These are phyloP conservation scores for Channa argus DNA, from an alignment of 2,113 vertebrate genomes.

Conservation along the genomic window DNA sequence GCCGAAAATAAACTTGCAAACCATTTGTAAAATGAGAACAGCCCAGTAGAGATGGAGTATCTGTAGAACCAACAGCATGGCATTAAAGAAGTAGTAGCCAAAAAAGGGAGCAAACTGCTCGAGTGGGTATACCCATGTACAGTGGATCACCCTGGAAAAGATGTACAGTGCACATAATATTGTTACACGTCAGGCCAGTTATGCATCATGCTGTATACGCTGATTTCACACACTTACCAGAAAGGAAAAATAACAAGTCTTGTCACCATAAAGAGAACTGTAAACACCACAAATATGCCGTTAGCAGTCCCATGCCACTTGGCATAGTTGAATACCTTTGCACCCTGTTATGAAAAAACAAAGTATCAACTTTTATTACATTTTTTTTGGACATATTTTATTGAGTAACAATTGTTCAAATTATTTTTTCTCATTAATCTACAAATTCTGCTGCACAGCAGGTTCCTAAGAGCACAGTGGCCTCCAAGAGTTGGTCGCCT, in stretches of 20 bases:
- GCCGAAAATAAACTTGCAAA: slow-evolving; percentile 85
- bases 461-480: too few relatives aligned
- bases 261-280: slow-evolving; percentile 84
- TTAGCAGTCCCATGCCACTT: slow-evolving; percentile 86
- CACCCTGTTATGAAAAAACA: slow-evolving; percentile 81
- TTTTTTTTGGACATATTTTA: too few relatives aligned
- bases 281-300: slow-evolving; percentile 87
- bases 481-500: too few relatives aligned
- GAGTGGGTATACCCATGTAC: slow-evolving; percentile 86
- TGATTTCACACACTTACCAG: slow-evolving; percentile 86
- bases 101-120: slow-evolving; percentile 85
- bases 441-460: too few relatives aligned
- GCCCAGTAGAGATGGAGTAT: slow-evolving; percentile 93
- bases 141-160: slow-evolving; percentile 89
- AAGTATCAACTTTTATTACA: neutral
- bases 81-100: slow-evolving; percentile 92
- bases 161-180: slow-evolving; percentile 2
- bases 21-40: slow-evolving; percentile 87
- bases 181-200: neutral
- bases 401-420: too few relatives aligned
- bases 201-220: neutral
- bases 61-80: slow-evolving; percentile 86
- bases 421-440: too few relatives aligned
- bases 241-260: slow-evolving; percentile 91
- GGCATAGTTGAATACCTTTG: slow-evolving; percentile 93